phyloP scores from a whole-genome alignment of 1,140 invertebrate species.

The Bilobella aurantiaca region DNA sequence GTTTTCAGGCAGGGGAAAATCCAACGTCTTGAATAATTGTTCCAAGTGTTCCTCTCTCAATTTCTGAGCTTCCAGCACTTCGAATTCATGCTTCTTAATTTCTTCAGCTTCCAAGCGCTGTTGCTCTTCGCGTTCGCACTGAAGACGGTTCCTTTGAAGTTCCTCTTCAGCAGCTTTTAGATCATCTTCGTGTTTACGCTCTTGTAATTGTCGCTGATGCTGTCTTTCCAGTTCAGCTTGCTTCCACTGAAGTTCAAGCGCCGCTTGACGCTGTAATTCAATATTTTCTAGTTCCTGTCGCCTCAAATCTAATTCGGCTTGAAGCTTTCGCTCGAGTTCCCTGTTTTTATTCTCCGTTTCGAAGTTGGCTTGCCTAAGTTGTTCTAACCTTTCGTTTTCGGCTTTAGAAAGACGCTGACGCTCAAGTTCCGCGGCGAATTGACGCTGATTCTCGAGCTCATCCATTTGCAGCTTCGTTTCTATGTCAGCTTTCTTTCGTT shows the following conservation, averaged over 20 bases:
- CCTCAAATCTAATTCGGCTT: too few relatives aligned
- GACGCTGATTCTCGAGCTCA: not conserved
- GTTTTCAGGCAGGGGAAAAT: conserved; percentile 10
- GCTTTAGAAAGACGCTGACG: too few relatives aligned
- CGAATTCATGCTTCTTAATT: not conserved
- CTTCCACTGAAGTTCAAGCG: not conserved
- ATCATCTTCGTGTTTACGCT: too few relatives aligned
- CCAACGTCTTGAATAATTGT: conserved; percentile 2
- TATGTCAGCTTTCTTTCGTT: too few relatives aligned
- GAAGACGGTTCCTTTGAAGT: too few relatives aligned
- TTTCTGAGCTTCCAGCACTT: not conserved
- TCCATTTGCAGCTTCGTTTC: not conserved
- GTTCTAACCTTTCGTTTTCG: too few relatives aligned
- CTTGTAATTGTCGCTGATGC: not conserved
- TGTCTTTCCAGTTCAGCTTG: too few relatives aligned
- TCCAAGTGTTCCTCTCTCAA: not conserved
- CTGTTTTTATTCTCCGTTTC: too few relatives aligned
- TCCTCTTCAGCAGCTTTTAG: too few relatives aligned
- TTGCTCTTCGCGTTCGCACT: not conserved
- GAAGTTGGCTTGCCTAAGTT: too few relatives aligned
- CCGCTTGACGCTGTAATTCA: not conserved
- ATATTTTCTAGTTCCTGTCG: too few relatives aligned
- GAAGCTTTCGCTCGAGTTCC: too few relatives aligned
- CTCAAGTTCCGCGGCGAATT: not conserved
- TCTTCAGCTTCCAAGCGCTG: not conserved